Evolutionary conservation across 2,797 vertebrate species (phyloP).

Genomic region (Leucoraja ocellata): DNA sequence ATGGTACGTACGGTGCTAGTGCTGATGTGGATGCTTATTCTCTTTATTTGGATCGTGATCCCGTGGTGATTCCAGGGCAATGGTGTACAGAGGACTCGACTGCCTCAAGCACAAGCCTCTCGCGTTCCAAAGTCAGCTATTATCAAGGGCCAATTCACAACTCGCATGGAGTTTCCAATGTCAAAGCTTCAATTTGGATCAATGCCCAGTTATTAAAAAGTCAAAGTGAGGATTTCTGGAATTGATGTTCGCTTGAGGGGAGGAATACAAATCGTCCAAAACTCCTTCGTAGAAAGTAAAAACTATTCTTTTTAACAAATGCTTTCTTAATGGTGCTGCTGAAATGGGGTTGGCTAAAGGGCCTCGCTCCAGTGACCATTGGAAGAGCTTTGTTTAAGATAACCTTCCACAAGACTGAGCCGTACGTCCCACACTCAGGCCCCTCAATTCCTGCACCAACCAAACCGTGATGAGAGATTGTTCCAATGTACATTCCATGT

Average conservation of each 20-base stretch:
- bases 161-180: too few species aligned
- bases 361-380: not conserved
- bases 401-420: not conserved
- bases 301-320: not conserved
- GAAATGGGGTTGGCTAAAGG: not conserved
- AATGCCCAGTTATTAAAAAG: not conserved
- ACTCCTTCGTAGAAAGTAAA: too few species aligned
- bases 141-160: not conserved
- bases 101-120: too few species aligned
- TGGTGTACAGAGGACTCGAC: not conserved
- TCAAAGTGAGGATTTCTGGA: not conserved
- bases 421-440: too few species aligned
- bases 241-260: not conserved
- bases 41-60: too few species aligned
- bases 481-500: constrained; percentile 75
- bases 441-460: constrained; percentile 55
- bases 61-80: not conserved
- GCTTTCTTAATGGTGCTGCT: not conserved
- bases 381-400: not conserved
- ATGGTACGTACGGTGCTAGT: too few species aligned
- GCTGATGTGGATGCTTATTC: too few species aligned
- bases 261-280: not conserved
- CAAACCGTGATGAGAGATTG: constrained; percentile 60
- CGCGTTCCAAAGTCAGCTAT: not conserved
- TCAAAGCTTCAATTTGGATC: not conserved